Evolutionary conservation across 2,888 invertebrate species (phyloP), one percentile per base, ranked within the genome.

Genomic region (Mythimna vitellina): DNA sequence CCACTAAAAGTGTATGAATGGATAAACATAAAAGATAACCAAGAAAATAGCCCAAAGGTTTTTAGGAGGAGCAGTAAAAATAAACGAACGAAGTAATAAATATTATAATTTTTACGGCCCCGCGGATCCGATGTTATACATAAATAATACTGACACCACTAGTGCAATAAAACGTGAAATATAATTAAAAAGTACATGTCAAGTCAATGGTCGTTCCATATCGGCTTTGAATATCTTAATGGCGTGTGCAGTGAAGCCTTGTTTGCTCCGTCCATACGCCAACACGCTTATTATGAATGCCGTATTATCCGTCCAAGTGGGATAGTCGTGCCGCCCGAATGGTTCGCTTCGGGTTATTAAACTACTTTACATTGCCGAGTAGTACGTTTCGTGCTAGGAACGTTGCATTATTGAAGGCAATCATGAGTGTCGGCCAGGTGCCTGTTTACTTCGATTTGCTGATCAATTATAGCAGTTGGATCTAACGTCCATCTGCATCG

Each of bases 351-450:
- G 80, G 81, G 80, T 78, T 77, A 76, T 76, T 58, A 56, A 68
- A 62, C 84, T 76, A 54, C 72, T 75, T 78, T 63, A 86, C 78
- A 77, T 70, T 62, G 89, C 49, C 88, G 90, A 86, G 77, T 91
- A 89, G 86, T 86, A 88, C 89, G 87, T 91, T 92, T 89, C 93
- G 93, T 93, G 93, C 89, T 84, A 81, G 83, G 86, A 89, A 91
- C 92, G 90, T 91, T 93, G 92, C 92, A 93, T 94, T 94, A 93
- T 93, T 92, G 92, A 92, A 91, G 92, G 90, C 93, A 93, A 93
- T 94, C 93, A 92, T 91, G 91, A 89, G 85, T 88, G 87, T 83
- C 86, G 83, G 88, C 91, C 93, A 93, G 93, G 92, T 93, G 92
- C 90, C 87, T 91, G 93, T 93, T 93, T 92, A 88, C 92, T 88